Base-by-base conservation (phyloP, 2,888 invertebrate genomes). In the Phyto melanocephala region DNA sequence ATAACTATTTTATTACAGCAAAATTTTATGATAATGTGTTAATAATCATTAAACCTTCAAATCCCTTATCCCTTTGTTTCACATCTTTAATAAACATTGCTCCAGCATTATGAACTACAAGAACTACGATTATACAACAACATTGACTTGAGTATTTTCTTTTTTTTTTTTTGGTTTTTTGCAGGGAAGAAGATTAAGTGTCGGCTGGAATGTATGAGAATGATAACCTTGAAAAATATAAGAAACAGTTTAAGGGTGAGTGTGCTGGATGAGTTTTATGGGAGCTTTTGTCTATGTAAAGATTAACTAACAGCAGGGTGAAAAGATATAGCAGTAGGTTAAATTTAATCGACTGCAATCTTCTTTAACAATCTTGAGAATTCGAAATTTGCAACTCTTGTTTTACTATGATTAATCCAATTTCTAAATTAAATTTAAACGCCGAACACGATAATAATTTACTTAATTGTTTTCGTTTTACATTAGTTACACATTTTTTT, bases 41-140 rank as follows among this genome's bases (percentile, higher is more conserved):
- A 60, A 62, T 74, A 68, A 74, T 80, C 67, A 80, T 80, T 68
- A 74, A 74, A 74, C 45, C 67, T 47, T 28, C 37, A 47, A 74
- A 80, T 74, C 62, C 72, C 79, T 54, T 56, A 62, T 52, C 22
- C 72, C 22, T 52, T 80, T 80, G 60, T 67, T 40, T 42, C 62
- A 62, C 72, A 80, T 74, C 65, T 80, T 47, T 68, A 72, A 67
- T 62, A 52, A 13, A 72, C 70, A 40, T 17, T 50, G 35, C 52
- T 74, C 28, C 3, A 45, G 20, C 17, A 45, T 24, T 33, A 47
- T 28, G 15, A 35, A 35, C 15, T n/a, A 71, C 13, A 71, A 56
- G 24, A 37, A 63, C 24, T 74, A 45, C 6, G 6, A 6, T 28
- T 28, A 28, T 28, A 28, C 60, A 42, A 52, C 22, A 20, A 60